Evolutionary conservation across 2,113 vertebrate genomes (phyloP).

Genomic region (Serinus canaria): DNA sequence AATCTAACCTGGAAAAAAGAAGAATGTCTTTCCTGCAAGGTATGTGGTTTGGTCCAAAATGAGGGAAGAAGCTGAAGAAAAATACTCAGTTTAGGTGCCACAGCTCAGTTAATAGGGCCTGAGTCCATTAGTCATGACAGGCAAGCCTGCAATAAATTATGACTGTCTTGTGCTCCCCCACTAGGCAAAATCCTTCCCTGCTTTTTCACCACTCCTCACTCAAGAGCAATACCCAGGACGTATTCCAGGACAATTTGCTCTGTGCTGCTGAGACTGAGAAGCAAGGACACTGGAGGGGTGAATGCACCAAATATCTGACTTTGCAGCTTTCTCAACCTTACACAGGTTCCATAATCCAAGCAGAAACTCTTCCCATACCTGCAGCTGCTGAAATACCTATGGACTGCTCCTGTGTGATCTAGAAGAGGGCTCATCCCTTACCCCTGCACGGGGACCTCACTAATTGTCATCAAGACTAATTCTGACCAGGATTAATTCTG

Average conservation of each 20-base stretch:
- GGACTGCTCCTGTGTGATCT: neutral
- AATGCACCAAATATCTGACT: slow-evolving; percentile 40
- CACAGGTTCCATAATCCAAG: neutral
- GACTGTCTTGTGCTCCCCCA: neutral
- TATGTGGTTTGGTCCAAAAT: neutral
- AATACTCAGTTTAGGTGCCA: slow-evolving; percentile 49
- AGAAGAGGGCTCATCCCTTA: neutral
- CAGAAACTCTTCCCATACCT: neutral
- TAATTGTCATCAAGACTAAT: neutral
- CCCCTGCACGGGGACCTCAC: neutral
- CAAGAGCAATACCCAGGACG: neutral
- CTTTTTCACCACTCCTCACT: neutral
- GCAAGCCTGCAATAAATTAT: slow-evolving; percentile 20
- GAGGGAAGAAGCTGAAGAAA: slow-evolving; percentile 21
- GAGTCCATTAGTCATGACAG: slow-evolving; percentile 26
- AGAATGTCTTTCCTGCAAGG: neutral
- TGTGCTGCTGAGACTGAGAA: neutral
- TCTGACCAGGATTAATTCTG: neutral
- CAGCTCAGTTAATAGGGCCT: slow-evolving; percentile 13
- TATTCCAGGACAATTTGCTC: slow-evolving; percentile 10
- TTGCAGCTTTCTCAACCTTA: slow-evolving; percentile 19
- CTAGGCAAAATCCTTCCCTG: slow-evolving; percentile 16
- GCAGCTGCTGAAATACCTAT: neutral
- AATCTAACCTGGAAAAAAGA: neutral
- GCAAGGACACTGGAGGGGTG: slow-evolving; percentile 42